phyloP scores from a whole-genome alignment of 2,113 vertebrate species.

The Micronycteris hirsuta region DNA sequence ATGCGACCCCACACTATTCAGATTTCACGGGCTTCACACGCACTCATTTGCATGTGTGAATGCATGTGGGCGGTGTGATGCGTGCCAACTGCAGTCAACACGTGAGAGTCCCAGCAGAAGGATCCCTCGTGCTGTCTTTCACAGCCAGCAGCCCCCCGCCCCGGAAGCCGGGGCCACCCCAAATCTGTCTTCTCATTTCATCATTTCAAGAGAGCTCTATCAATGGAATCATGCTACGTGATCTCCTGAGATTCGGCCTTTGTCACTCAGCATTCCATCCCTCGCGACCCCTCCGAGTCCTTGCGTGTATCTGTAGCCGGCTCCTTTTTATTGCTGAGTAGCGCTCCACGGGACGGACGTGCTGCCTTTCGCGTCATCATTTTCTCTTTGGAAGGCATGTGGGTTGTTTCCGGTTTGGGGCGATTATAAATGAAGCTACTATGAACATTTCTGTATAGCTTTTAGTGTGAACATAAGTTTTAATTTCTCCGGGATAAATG shows the following conservation, averaged over 20 bases:
- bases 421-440: not conserved
- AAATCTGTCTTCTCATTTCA: not conserved
- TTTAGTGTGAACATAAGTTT: not conserved
- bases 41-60: accelerated
- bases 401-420: not conserved
- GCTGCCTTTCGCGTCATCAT: not conserved
- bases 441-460: not conserved
- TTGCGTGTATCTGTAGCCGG: accelerated
- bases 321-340: not conserved
- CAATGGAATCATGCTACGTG: not conserved
- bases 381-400: not conserved
- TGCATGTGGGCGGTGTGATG: not conserved
- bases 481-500: not conserved
- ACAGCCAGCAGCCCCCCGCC: not conserved
- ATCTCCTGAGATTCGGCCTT: not conserved
- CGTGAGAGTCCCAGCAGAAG: not conserved
- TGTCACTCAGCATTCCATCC: not conserved
- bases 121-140: too few relatives aligned
- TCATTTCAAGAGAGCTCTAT: not conserved
- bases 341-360: accelerated
- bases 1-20: not conserved
- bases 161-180: not conserved
- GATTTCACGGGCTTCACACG: not conserved
- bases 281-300: not conserved
- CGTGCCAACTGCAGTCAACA: not conserved